Evolutionary conservation across 2,797 vertebrate species (phyloP), one percentile per base, ranked within the genome.

Genomic region (Thamnophis elegans): DNA sequence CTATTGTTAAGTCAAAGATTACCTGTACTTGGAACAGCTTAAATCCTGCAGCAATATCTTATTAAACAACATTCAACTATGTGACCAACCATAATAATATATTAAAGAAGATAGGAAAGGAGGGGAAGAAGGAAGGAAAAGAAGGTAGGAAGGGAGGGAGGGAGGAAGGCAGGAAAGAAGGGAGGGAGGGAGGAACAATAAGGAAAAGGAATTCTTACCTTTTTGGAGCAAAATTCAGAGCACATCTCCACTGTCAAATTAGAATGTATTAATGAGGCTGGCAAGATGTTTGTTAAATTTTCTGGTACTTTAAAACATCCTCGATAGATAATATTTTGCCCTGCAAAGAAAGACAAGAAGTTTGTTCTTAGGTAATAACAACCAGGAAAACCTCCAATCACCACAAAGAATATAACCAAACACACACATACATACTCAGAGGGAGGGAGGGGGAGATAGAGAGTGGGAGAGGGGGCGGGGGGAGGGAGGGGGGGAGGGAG

Each of bases 191-290:
- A 32, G 55, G 55, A 93, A 22, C 32, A 2, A 36, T 65, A 87
- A 53, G 94, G 93, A n/a, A 93, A 54, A 94, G 91, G 1, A 36
- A 78, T 93, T 94, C 96, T 97, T 98, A 99, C 99, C 98, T 99
- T 98, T 96, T 98, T 98, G 91, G 98, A 99, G 97, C 99, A 99
- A 95, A 98, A 98, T 97, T 98, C 98, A 0, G 99, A 98, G 97
- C 99, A 99, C 94, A 97, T 98, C 96, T 99, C 98, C 53, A 97
- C 97, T 0, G 98, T 99, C 89, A 98, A 94, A 94, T 99, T 99
- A 94, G 98, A 96, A 95, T 98, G 98, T 6, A 96, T 92, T 92
- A 98, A 97, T 94, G 97, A 97, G 96, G 98, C 95, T 5, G 98
- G 98, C 95, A 99, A 98, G 95, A 97, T 96, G 58, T 97, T 94